Conservation (phyloP, 2,797 vertebrate species). For the Falco cherrug region DNA sequence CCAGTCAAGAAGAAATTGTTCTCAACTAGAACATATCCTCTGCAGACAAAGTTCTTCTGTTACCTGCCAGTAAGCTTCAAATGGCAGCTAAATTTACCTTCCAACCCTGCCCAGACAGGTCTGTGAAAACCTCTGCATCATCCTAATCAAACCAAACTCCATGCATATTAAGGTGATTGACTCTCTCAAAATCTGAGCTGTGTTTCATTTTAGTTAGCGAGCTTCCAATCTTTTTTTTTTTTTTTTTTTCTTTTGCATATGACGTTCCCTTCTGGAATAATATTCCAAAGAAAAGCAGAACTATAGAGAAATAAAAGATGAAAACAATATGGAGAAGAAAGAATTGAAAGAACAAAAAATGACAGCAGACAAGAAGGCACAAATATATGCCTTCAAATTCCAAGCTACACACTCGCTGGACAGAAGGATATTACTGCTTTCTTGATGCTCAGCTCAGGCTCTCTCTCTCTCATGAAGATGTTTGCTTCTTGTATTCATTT, state of each 20-base stretch:
- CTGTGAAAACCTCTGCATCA: neutral
- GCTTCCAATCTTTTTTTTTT: neutral
- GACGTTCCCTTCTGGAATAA: neutral
- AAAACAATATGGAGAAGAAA: neutral
- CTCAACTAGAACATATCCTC: neutral
- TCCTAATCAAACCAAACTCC: neutral
- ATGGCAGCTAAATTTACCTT: neutral
- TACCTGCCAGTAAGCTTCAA: neutral
- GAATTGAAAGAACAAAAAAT: neutral
- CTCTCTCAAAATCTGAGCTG: neutral
- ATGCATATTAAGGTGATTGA: rapidly evolving
- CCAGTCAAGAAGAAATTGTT: neutral
- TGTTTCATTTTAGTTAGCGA: neutral
- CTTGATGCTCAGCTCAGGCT: neutral
- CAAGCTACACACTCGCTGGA: rapidly evolving
- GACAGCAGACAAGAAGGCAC: neutral
- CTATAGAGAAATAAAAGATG: neutral
- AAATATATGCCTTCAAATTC: neutral
- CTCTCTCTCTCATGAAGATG: neutral
- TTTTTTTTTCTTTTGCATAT: no score
- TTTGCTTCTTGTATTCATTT: neutral
- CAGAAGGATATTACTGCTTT: neutral
- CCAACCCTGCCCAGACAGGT: neutral
- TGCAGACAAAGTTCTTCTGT: neutral
- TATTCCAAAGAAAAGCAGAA: rapidly evolving